Evolutionary conservation across 2,888 invertebrate genomes (phyloP), one percentile per base, ranked within the genome.

Genomic region (Lordiphosa andalusiaca): DNA sequence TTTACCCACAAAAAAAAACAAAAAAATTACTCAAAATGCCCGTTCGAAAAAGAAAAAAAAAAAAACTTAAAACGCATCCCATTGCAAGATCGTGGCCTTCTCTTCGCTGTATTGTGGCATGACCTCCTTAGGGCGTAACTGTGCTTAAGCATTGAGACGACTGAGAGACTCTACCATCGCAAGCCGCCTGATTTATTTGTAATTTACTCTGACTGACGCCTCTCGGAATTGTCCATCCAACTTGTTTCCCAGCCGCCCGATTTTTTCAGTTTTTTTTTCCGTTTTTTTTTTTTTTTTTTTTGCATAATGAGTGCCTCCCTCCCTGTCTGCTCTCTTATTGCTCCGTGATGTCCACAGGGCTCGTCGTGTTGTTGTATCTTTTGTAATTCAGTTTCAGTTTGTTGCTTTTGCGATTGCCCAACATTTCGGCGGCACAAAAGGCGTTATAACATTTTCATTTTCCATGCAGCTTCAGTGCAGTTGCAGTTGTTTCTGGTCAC

Each of bases 91-190:
- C 62, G 62, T 63, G 62, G 58, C 59, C 57, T 44, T 57, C 39
- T 59, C 40, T 16, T 42, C 52, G 38, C 58, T 44, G 33, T 19
- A 13, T 41, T 60, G 61, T 55, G 54, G 80, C 75, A 69, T 75
- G 68, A 73, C 80, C 77, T 73, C 77, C 73, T 73, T 74, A 78
- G 70, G 81, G 80, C 74, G 81, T 76, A 78, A 77, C 81, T 78
- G 78, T 77, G 84, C 80, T 77, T 71, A 74, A 74, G 67, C 75
- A 72, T 70, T 47, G 19, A 13, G 30, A 36, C 36, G 25, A 37
- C 37, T 16, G 21, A 23, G 21, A 23, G 30, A 30, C 30, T 30
- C 30, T 30, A 30, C 30, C 30, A 30, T 30, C 30, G 7, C 30
- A 30, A 30, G 7, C 30, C 30, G 37, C 23, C 25, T 49, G 55